These are phyloP conservation scores for Xenotilapia flavipinnis DNA, from an alignment of 2,113 vertebrate genomes.

Conservation along the genomic window DNA sequence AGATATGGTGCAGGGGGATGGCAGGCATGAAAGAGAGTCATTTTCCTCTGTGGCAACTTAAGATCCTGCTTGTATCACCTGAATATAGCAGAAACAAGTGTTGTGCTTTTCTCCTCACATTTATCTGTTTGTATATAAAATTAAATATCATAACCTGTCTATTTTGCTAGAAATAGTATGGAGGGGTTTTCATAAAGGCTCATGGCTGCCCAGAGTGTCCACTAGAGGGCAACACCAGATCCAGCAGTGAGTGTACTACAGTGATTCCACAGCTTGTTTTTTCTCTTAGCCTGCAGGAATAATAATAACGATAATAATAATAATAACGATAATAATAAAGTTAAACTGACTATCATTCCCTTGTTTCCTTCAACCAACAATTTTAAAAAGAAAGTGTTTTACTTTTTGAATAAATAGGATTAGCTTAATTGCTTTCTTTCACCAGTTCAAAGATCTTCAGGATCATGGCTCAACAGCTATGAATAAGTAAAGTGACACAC, in stretches of 20 bases:
- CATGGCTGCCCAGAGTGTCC: background rate
- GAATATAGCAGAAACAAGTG: background rate
- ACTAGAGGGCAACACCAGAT: background rate
- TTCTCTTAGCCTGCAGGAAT: background rate
- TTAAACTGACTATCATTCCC: background rate
- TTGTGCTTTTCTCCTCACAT: background rate
- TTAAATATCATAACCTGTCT: background rate
- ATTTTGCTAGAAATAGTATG: background rate
- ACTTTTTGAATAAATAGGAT: background rate
- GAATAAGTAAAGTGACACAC: background rate
- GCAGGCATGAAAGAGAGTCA: background rate
- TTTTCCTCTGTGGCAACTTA: background rate
- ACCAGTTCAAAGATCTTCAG: background rate
- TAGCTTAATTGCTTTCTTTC: background rate
- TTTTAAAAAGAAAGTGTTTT: background rate
- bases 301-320: fast-evolving
- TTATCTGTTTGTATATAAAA: constrained; percentile 49
- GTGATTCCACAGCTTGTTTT: background rate
- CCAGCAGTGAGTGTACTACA: background rate
- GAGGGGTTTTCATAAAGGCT: background rate
- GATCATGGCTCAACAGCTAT: background rate
- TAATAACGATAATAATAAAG: background rate
- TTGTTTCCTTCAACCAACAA: background rate
- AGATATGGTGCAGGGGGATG: background rate
- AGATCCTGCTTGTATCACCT: constrained; percentile 12